phyloP scores from a whole-genome alignment of 64 coral and sea anemone species.

The Dendrophyllia cribrosa region DNA sequence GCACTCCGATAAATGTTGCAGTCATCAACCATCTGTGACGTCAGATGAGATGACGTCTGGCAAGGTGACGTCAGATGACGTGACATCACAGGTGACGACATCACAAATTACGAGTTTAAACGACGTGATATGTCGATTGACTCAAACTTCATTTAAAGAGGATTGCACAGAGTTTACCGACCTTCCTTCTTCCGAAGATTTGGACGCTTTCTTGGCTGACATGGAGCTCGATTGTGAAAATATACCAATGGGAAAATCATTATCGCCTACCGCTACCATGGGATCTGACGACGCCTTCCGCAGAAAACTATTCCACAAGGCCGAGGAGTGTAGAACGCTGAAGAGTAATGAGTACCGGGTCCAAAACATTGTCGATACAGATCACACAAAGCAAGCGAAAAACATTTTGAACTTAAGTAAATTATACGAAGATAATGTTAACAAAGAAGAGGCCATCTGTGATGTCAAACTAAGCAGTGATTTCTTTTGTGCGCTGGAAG shows the following conservation, averaged over 20 bases:
- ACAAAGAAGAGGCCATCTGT: no score
- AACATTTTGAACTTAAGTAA: background rate
- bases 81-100: background rate
- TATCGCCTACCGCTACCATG: background rate
- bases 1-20: background rate
- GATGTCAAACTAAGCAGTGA: background rate
- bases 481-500: background rate
- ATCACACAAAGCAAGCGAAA: background rate
- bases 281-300: background rate
- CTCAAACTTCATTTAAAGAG: background rate
- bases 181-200: slow-evolving; percentile 28
- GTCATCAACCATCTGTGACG: background rate
- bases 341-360: background rate
- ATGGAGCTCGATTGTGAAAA: slow-evolving; percentile 8
- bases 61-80: background rate
- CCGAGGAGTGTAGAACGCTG: background rate
- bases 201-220: slow-evolving; percentile 38
- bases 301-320: background rate
- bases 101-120: background rate
- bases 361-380: background rate
- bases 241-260: background rate
- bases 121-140: background rate
- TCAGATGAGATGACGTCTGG: background rate
- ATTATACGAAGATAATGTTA: no score
- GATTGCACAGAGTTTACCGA: slow-evolving; percentile 10